A percentile compares a stretch with the other conserved stretches of the same genome.
phyloP scores from a whole-genome alignment of 2,888 invertebrate species.

The Dioctria rufipes region DNA sequence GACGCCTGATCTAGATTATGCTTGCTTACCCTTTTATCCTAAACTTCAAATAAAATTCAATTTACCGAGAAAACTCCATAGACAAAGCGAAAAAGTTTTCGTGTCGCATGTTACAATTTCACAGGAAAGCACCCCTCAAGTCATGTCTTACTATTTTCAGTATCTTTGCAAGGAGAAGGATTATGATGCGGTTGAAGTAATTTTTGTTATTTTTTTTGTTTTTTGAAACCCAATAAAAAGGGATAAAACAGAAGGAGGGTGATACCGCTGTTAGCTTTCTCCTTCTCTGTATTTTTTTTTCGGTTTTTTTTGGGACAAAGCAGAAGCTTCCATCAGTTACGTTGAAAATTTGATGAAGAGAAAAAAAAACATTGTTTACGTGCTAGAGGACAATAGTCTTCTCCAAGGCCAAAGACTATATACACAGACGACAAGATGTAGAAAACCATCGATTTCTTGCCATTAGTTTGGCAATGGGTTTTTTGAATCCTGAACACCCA shows the following conservation, averaged over 20 bases:
- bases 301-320: constrained; percentile 3
- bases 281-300: too few species aligned
- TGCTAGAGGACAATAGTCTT: constrained; percentile 41
- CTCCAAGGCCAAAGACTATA: constrained; percentile 24
- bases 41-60: constrained; percentile 51
- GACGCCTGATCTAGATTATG: not conserved
- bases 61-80: constrained; percentile 45
- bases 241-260: not conserved
- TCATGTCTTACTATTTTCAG: constrained; percentile 37
- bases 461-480: constrained; percentile 40
- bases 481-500: not conserved
- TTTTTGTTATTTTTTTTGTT: not conserved
- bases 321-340: constrained; percentile 4
- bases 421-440: constrained; percentile 15
- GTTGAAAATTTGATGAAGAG: constrained; percentile 30
- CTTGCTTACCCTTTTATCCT: constrained; percentile 29
- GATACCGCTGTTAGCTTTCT: not conserved
- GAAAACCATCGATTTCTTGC: constrained; percentile 43
- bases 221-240: constrained; percentile 25
- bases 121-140: constrained; percentile 25
- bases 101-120: constrained; percentile 49
- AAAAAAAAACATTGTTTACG: constrained; percentile 42
- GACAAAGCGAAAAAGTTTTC: constrained; percentile 47
- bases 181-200: constrained; percentile 37
- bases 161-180: constrained; percentile 22